These are phyloP conservation scores for sheep (Ovis aries) DNA, from an alignment of 2,113 vertebrate species.

Conservation along the genomic window ARS-UI_Ramb_v3.0 NC_056058.1:56747501-56748000, in stretches of 20 bases:
- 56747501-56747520: neutral
- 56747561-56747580: neutral
- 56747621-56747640: neutral
- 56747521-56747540: neutral
- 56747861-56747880: neutral
- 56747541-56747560: neutral
- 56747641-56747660: accelerated
- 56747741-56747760: neutral
- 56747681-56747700: neutral
- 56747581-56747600: neutral
- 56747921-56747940: neutral
- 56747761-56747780: neutral
- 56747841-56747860: too few relatives aligned
- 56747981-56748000: neutral
- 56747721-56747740: neutral
- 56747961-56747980: neutral
- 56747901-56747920: neutral
- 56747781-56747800: neutral
- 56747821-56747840: neutral
- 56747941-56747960: neutral
- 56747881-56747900: neutral
- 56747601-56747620: accelerated
- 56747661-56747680: neutral
- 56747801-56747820: neutral
- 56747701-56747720: neutral